These are phyloP conservation scores for Neosalanx taihuensis DNA, from an alignment of 2,797 vertebrate species.

Conservation along the genomic window DNA sequence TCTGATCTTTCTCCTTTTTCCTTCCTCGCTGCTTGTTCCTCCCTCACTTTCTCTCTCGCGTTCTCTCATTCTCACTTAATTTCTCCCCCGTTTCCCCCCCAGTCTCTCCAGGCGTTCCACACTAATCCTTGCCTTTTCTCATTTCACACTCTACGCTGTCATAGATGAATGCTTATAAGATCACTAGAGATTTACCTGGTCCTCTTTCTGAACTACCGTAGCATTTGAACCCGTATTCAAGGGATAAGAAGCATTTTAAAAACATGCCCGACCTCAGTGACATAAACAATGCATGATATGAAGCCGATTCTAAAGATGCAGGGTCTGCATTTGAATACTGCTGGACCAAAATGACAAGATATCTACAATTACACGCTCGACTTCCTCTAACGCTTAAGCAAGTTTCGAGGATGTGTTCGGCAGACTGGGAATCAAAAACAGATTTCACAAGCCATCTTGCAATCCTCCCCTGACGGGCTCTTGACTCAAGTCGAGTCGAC, in stretches of 20 bases:
- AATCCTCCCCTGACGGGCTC: neutral
- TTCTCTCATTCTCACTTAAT: neutral
- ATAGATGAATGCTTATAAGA: slow-evolving; percentile 44
- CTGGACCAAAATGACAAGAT: neutral
- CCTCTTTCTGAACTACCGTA: slow-evolving; percentile 37
- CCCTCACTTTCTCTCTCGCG: neutral
- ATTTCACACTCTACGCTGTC: slow-evolving; percentile 33
- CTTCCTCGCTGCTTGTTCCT: slow-evolving; percentile 8
- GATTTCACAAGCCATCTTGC: neutral
- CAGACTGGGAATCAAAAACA: neutral
- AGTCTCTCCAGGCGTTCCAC: slow-evolving; percentile 16
- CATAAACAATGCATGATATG: neutral
- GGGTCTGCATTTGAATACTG: neutral
- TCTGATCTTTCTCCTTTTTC: neutral
- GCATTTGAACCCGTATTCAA: slow-evolving; percentile 28
- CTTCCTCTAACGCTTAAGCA: neutral
- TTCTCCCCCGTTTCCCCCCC: neutral
- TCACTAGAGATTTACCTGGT: slow-evolving; percentile 43
- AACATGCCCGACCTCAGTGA: slow-evolving; percentile 9
- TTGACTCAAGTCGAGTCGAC: neutral
- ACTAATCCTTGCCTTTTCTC: slow-evolving; percentile 40
- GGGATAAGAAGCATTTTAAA: slow-evolving; percentile 22
- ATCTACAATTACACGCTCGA: neutral
- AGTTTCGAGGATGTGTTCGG: neutral
- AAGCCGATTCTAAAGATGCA: neutral